phyloP scores from a whole-genome alignment of 53 echinoderm and acorn worm genomes.

The Paracentrotus lividus region DNA sequence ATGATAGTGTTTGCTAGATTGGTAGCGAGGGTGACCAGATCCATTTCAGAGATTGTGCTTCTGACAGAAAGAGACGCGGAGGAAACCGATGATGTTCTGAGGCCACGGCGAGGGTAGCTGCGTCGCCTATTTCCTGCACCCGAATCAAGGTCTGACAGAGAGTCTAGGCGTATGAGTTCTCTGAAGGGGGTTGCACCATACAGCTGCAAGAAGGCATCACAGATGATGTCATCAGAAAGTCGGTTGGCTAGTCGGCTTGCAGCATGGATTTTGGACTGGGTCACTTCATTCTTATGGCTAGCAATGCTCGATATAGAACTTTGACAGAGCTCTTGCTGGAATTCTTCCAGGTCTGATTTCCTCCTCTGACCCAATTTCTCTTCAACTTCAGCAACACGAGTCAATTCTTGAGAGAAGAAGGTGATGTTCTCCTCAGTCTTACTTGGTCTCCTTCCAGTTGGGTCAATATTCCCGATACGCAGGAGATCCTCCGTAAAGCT shows the following conservation, averaged over 20 bases:
- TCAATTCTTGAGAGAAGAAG: slow-evolving; percentile 89
- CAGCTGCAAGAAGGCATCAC: slow-evolving; percentile 87
- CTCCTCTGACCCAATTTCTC: slow-evolving; percentile 82
- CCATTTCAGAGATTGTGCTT: slow-evolving; percentile 82
- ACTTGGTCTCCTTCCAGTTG: slow-evolving; percentile 90
- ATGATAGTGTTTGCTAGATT: slow-evolving; percentile 94
- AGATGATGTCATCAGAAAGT: slow-evolving; percentile 84
- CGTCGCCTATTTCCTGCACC: slow-evolving; percentile 53
- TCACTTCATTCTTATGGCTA: slow-evolving; percentile 51
- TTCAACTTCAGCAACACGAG: slow-evolving; percentile 81
- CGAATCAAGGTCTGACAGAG: slow-evolving; percentile 59
- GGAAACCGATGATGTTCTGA: slow-evolving; percentile 66
- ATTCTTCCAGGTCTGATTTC: slow-evolving; percentile 90
- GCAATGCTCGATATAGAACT: slow-evolving; percentile 29
- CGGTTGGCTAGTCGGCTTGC: slow-evolving; percentile 74
- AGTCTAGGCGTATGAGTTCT: slow-evolving; percentile 65
- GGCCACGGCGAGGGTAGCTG: slow-evolving; percentile 67
- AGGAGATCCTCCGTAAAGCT: slow-evolving; percentile 97
- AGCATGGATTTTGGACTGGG: slow-evolving; percentile 58
- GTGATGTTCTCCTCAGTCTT: slow-evolving; percentile 93
- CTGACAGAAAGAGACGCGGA: slow-evolving; percentile 58
- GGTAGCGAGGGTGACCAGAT: slow-evolving; percentile 91
- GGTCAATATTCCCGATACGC: slow-evolving; percentile 92
- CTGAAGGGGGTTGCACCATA: slow-evolving; percentile 79
- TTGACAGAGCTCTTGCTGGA: slow-evolving; percentile 87